Conservation (phyloP, 35 echinoderm and acorn worm species). For the Ophiothrix spiculata region DNA sequence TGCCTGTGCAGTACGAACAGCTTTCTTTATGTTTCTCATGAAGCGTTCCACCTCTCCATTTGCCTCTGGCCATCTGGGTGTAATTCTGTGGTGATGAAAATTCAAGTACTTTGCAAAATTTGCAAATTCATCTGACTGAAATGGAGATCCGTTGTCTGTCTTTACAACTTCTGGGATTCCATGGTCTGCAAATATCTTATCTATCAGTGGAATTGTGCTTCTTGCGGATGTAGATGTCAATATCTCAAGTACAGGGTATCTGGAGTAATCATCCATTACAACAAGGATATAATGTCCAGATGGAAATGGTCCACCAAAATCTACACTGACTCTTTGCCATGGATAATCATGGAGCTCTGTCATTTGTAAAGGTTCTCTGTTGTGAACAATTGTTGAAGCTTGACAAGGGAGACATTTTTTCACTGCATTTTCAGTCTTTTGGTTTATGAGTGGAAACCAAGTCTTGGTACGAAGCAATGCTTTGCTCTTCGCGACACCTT, state of each 20-base stretch:
- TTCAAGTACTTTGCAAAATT: constrained; percentile 44
- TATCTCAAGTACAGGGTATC: constrained; percentile 37
- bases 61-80: constrained; percentile 66
- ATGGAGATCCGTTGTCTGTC: constrained; percentile 61
- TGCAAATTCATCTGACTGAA: constrained; percentile 33
- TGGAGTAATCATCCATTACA: constrained; percentile 58
- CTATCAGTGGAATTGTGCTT: constrained; percentile 17
- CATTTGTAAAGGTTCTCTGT: constrained; percentile 24
- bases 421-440: not conserved
- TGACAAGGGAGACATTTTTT: not conserved
- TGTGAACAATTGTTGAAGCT: not conserved
- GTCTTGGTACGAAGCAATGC: not conserved
- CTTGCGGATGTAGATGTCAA: constrained; percentile 7
- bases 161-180: constrained; percentile 59
- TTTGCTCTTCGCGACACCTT: not conserved
- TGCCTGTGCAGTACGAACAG: constrained; percentile 28
- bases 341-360: not conserved
- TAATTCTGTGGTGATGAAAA: constrained; percentile 59
- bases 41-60: constrained; percentile 78
- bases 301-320: constrained; percentile 40
- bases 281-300: constrained; percentile 63
- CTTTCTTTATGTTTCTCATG: constrained; percentile 70
- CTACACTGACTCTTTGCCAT: constrained; percentile 30
- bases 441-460: not conserved
- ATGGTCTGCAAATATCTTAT: constrained; percentile 46